Evolutionary conservation across 2,113 vertebrate species (phyloP).

Genomic region (Cebidichthys violaceus): DNA sequence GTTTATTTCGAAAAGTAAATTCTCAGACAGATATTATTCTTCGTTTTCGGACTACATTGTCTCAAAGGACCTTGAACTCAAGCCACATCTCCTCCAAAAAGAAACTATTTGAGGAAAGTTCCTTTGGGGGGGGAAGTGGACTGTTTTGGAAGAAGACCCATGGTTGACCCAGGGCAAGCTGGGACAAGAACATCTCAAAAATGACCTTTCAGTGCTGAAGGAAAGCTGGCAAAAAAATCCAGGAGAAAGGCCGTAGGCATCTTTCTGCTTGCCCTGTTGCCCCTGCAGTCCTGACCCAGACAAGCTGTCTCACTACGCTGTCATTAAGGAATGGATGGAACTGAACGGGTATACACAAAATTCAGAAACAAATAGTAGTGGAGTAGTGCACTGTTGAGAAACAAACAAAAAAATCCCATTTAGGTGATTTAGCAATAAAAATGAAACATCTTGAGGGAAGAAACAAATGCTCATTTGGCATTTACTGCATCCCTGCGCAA

Average conservation of each 20-base stretch:
- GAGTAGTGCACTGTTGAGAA: not conserved
- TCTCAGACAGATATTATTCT: not conserved
- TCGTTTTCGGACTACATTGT: not conserved
- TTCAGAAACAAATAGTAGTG: not conserved
- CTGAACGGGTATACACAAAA: not conserved
- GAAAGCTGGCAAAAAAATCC: not conserved
- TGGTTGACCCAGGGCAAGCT: not conserved
- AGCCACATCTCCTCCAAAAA: not conserved
- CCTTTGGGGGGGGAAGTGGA: not conserved
- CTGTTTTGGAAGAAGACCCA: not conserved
- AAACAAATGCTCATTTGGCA: conserved; percentile 26
- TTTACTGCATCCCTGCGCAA: conserved; percentile 16
- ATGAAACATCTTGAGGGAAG: not conserved
- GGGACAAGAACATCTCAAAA: not conserved
- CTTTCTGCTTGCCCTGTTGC: not conserved
- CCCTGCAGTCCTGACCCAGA: conserved; percentile 3
- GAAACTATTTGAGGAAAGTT: not conserved
- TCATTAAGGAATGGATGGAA: not conserved
- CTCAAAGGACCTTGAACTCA: conserved; percentile 5
- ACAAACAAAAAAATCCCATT: conserved; percentile 28
- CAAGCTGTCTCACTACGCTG: not conserved
- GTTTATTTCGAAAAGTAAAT: not conserved
- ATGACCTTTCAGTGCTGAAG: not conserved
- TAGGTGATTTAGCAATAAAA: conserved; percentile 31
- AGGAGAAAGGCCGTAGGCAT: not conserved